These are phyloP conservation scores for Rousettus leschenaultii DNA, from an alignment of 2,113 vertebrate genomes.

Conservation along the genomic window DNA sequence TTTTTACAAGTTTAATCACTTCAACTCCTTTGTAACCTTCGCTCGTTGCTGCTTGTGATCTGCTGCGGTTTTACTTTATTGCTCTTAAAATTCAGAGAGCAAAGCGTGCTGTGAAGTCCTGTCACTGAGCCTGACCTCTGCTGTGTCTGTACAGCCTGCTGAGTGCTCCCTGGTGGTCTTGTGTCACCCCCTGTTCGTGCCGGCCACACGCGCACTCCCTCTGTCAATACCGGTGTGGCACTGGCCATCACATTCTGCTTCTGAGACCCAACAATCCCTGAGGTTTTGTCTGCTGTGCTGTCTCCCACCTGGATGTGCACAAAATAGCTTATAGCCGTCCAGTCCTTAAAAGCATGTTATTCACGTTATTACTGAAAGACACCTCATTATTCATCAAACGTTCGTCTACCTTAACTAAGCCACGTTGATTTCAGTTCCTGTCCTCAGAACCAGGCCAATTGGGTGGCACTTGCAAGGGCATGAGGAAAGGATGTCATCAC, in stretches of 20 bases:
- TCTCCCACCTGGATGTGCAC: slow-evolving; percentile 20
- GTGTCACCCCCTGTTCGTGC: not conserved
- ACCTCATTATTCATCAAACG: not conserved
- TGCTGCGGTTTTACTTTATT: slow-evolving; percentile 6
- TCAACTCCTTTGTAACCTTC: slow-evolving; percentile 25
- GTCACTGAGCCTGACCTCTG: slow-evolving; percentile 33
- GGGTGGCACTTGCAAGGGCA: not conserved
- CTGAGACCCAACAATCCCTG: not conserved
- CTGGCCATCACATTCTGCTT: not conserved
- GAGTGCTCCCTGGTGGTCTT: not conserved
- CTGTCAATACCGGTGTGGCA: not conserved
- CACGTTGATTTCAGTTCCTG: not conserved
- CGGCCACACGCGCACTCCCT: accelerated
- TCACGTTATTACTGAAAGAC: not conserved
- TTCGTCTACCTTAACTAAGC: not conserved
- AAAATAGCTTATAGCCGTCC: not conserved
- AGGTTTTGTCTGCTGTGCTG: not conserved
- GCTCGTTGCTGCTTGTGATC: slow-evolving; percentile 49
- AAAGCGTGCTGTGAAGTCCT: not conserved
- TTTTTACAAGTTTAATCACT: slow-evolving; percentile 31
- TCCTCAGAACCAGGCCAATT: not conserved
- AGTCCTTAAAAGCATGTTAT: not conserved
- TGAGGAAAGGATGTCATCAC: accelerated
- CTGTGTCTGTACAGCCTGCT: not conserved
- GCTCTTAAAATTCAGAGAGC: slow-evolving; percentile 68